Conservation (phyloP, 1,140 invertebrate species). For the Euura saliciscinereae region DNA sequence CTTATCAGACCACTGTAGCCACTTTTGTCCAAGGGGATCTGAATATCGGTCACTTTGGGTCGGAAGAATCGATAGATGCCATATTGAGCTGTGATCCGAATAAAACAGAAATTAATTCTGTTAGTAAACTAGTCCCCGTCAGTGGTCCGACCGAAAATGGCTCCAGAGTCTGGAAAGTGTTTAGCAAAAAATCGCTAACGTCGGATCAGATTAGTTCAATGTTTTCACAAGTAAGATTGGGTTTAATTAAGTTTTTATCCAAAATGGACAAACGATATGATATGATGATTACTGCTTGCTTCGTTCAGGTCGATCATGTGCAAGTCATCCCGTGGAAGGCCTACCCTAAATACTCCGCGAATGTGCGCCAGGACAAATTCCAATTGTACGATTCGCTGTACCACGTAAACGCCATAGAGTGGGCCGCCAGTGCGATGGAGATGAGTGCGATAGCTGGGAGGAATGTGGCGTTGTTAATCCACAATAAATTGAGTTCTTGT, state of each 20-base stretch:
- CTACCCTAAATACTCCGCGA: constrained; percentile 66
- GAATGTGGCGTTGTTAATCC: constrained; percentile 69
- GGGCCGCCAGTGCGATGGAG: constrained; percentile 75
- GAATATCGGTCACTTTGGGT: constrained; percentile 58
- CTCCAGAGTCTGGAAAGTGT: constrained; percentile 65
- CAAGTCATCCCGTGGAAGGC: constrained; percentile 63
- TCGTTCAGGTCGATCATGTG: constrained; percentile 36
- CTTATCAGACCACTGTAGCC: constrained; percentile 65
- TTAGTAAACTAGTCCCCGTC: constrained; percentile 55
- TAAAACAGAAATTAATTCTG: constrained; percentile 49
- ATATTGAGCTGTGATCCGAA: constrained; percentile 62
- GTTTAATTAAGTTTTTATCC: constrained; percentile 11
- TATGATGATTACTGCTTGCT: not conserved
- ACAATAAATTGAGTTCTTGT: constrained; percentile 40
- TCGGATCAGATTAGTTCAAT: constrained; percentile 56
- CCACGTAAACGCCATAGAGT: constrained; percentile 73
- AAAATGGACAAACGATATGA: not conserved
- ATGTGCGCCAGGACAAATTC: constrained; percentile 59
- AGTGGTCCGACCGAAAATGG: constrained; percentile 32
- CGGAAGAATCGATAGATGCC: constrained; percentile 44
- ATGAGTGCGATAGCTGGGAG: constrained; percentile 71
- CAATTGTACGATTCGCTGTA: constrained; percentile 64
- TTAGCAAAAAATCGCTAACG: constrained; percentile 59
- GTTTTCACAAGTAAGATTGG: constrained; percentile 56
- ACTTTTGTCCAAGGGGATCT: constrained; percentile 65